These are phyloP conservation scores for Whitmania pigra DNA, from an alignment of 1,140 invertebrate genomes.

Conservation along the genomic window DNA sequence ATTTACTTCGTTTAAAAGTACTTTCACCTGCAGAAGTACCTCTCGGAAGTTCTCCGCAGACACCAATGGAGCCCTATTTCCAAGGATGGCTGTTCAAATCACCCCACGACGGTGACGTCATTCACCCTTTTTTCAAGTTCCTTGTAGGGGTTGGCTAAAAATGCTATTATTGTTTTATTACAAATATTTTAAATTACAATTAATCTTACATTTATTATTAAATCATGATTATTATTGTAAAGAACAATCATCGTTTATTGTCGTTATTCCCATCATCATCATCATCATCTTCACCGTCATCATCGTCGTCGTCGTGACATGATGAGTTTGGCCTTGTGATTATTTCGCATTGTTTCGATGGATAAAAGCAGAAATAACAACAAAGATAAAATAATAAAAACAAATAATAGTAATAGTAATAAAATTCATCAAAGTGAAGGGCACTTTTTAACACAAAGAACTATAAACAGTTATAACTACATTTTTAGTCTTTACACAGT, in stretches of 20 bases:
- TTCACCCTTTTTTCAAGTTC: background rate
- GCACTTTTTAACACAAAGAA: no score
- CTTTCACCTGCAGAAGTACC: background rate
- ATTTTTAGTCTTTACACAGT: no score
- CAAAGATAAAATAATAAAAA: background rate
- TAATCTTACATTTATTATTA: no score
- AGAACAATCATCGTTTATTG: background rate
- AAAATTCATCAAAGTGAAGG: no score
- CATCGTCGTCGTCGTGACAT: background rate
- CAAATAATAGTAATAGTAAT: background rate
- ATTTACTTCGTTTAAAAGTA: background rate
- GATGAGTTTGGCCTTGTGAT: background rate
- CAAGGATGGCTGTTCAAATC: background rate
- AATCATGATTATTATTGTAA: background rate
- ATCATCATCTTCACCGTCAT: background rate
- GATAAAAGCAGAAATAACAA: no score
- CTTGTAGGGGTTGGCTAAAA: background rate
- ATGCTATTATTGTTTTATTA: no score
- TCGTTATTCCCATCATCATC: conserved; percentile 1
- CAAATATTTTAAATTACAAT: no score
- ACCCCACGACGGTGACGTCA: background rate
- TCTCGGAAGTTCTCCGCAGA: no score
- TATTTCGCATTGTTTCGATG: no score
- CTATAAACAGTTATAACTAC: no score
- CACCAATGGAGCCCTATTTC: background rate